Conservation (phyloP, 2,113 vertebrate genomes). For the Sturnus vulgaris region DNA sequence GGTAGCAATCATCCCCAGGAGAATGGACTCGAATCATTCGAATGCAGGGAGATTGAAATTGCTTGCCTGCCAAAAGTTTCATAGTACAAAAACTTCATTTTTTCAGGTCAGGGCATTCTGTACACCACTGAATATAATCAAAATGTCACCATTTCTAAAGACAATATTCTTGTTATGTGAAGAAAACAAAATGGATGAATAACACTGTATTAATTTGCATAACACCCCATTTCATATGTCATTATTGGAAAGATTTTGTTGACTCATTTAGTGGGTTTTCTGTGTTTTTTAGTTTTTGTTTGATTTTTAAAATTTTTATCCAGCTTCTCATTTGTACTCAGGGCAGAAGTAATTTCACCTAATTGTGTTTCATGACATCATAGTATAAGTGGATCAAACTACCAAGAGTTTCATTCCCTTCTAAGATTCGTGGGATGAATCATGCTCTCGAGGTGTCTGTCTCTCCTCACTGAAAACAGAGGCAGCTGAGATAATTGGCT, state of each 20-base stretch:
- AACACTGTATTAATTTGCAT: neutral
- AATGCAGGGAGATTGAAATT: neutral
- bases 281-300: neutral
- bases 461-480: neutral
- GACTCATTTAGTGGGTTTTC: neutral
- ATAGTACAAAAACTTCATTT: neutral
- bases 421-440: neutral
- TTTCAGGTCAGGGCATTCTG: neutral
- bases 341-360: neutral
- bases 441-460: neutral
- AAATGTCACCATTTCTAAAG: neutral
- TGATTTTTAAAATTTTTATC: neutral
- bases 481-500: slow-evolving; percentile 9
- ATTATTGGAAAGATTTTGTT: neutral
- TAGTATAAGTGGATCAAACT: neutral
- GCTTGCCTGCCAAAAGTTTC: neutral
- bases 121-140: neutral
- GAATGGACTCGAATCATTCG: neutral
- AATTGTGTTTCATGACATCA: neutral
- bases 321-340: neutral
- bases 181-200: neutral
- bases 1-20: neutral
- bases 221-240: neutral
- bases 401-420: neutral
- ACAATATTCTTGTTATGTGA: neutral